Evolutionary conservation across 2,888 invertebrate genomes (phyloP).

Genomic region (Lamproptera curius): DNA sequence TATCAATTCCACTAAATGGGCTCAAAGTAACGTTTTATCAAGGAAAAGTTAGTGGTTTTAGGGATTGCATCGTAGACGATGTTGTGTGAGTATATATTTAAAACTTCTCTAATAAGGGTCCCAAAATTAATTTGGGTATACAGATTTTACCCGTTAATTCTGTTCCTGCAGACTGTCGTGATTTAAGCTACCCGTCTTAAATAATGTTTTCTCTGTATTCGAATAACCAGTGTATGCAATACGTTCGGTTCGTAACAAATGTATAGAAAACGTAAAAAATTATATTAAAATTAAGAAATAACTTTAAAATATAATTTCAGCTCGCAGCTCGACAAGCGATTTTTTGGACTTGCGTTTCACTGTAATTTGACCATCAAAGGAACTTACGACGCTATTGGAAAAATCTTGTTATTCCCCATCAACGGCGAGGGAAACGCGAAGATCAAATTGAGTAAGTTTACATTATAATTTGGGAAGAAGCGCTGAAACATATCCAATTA

Average conservation of each 20-base stretch:
- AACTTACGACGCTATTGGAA: constrained; percentile 57
- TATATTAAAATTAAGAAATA: background rate
- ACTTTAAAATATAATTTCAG: constrained; percentile 36
- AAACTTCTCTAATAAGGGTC: background rate
- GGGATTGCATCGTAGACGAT: constrained; percentile 58
- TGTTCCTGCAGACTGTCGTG: no score
- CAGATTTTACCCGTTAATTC: no score
- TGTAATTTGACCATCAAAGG: constrained; percentile 66
- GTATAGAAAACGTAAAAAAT: background rate
- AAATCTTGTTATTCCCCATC: constrained; percentile 61
- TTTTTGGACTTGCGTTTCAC: constrained; percentile 56
- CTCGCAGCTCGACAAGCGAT: constrained; percentile 56
- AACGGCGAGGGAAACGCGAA: constrained; percentile 66
- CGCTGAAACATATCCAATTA: background rate
- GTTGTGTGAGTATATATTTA: constrained; percentile 39
- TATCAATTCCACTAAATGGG: constrained; percentile 55
- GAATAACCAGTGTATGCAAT: no score
- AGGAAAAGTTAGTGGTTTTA: constrained; percentile 63
- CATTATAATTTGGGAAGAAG: background rate
- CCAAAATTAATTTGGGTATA: background rate
- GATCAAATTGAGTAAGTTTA: constrained; percentile 58
- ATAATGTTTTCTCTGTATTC: no score
- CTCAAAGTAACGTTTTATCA: constrained; percentile 61
- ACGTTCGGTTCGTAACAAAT: no score
- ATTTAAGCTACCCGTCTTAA: no score